Evolutionary conservation across 2,113 vertebrate genomes (phyloP).

Genomic region (Asarcornis scutulata): DNA sequence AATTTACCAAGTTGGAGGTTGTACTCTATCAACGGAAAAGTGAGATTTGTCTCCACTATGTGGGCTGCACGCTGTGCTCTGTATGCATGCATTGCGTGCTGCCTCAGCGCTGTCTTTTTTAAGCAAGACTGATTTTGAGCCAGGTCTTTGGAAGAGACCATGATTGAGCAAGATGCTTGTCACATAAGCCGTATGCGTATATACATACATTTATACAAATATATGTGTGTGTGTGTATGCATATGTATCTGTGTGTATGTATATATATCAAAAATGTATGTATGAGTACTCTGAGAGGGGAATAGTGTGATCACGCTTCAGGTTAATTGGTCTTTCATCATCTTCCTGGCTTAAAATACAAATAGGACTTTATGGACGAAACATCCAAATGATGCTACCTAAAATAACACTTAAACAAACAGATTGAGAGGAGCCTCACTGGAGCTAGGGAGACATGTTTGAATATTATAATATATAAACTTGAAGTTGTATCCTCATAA

Average conservation of each 20-base stretch:
- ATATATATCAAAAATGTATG: not conserved
- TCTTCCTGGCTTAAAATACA: not conserved
- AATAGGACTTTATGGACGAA: not conserved
- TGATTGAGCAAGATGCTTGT: not conserved
- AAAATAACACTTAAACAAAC: not conserved
- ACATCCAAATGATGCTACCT: not conserved
- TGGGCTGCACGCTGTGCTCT: not conserved
- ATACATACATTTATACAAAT: not conserved
- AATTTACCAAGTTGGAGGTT: not conserved
- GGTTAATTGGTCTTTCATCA: not conserved
- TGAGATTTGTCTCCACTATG: not conserved
- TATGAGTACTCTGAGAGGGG: not conserved
- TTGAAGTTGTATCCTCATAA: not conserved
- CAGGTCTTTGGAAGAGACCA: not conserved
- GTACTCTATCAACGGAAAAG: not conserved
- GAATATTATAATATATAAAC: not conserved
- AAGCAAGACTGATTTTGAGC: not conserved
- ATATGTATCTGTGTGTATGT: not conserved
- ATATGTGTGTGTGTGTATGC: not conserved
- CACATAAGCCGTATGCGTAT: rapidly evolving
- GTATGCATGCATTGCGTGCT: not conserved
- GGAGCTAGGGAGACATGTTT: not conserved
- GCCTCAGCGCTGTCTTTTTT: not conserved
- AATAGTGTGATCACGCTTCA: not conserved
- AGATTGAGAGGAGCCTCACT: not conserved